A percentile compares a stretch with the other conserved stretches of the same genome.
phyloP scores from a whole-genome alignment of 2,888 invertebrate genomes.

The Geophilus truncorum region DNA sequence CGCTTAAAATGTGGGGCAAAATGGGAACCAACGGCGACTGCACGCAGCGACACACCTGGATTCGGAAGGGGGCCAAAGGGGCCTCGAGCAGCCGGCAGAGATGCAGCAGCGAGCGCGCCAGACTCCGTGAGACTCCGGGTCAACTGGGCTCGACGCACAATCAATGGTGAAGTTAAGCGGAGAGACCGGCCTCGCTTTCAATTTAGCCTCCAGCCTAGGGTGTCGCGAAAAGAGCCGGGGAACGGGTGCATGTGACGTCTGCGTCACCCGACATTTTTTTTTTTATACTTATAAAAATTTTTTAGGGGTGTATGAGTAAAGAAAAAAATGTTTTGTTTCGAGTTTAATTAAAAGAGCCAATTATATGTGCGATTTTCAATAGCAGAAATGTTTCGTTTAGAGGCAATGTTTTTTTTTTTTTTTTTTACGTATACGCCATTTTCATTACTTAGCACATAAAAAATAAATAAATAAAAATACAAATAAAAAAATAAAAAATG shows the following conservation, averaged over 20 bases:
- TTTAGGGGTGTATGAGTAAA: no score
- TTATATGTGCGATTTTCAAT: neutral
- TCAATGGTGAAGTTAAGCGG: slow-evolving; percentile 11
- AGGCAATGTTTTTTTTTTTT: no score
- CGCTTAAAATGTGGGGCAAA: neutral
- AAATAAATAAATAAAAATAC: neutral
- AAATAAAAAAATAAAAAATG: neutral
- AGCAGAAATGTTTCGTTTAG: neutral
- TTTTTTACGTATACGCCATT: no score
- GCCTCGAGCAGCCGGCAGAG: neutral
- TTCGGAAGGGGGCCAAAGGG: neutral
- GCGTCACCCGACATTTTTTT: neutral
- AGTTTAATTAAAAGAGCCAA: neutral
- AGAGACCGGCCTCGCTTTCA: slow-evolving; percentile 4
- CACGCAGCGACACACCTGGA: neutral
- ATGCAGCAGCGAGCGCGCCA: neutral
- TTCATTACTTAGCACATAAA: no score
- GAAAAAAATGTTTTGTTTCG: neutral
- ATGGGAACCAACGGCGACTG: no score
- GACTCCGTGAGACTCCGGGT: neutral
- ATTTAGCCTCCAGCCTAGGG: neutral
- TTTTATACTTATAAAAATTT: no score
- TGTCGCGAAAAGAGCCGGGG: neutral
- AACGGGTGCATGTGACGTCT: neutral
- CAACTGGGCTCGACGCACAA: slow-evolving; percentile 14